Base-by-base conservation (phyloP, 92 coral and sea anemone genomes). In the Siderastrea radians region DNA sequence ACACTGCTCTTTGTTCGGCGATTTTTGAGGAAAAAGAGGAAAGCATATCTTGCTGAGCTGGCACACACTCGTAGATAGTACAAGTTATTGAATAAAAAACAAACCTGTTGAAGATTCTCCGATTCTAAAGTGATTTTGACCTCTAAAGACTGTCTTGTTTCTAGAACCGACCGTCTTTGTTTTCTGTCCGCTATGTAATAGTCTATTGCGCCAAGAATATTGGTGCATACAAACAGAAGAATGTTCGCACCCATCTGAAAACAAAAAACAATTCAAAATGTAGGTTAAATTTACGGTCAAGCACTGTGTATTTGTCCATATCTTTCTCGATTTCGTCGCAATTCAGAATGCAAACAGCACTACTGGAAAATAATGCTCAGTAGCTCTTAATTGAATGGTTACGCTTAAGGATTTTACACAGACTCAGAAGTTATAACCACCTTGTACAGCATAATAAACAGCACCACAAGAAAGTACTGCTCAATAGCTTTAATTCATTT, bases 21-120 rank as follows among this genome's bases (percentile, higher is more conserved):
- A 26, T 26, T 26, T 26, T 26, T 26, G 38, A 26, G 38, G 38
- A 26, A 26, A 0, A 26, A 26, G 38, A 26, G 38, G 0, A 26
- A 26, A 26, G 38, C 38, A 26, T 26, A 26, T 26, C 38, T 26
- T 26, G 38, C 38, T 26, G 38, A 26, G 38, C 38, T 26, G 38
- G 38, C 38, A 26, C 38, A 26, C 38, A 26, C 38, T 26, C 38
- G 0, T 26, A 26, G 38, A 26, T 26, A 26, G 38, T 26, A 43
- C 14, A 68, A 17, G 50, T 8, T 47, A 2, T 6, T 7, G 43
- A 19, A 5, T 46, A 81, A n/a, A 55, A 43, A 6, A 68, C 70
- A 15, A 67, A 98, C 99, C 98, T 98, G 99, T 74, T 98, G 95
- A 8, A 85, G 87, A 73, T 98, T 96, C 86, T 98, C 98, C 46